phyloP scores from a whole-genome alignment of 2,113 vertebrate species.

The Peromyscus leucopus region DNA sequence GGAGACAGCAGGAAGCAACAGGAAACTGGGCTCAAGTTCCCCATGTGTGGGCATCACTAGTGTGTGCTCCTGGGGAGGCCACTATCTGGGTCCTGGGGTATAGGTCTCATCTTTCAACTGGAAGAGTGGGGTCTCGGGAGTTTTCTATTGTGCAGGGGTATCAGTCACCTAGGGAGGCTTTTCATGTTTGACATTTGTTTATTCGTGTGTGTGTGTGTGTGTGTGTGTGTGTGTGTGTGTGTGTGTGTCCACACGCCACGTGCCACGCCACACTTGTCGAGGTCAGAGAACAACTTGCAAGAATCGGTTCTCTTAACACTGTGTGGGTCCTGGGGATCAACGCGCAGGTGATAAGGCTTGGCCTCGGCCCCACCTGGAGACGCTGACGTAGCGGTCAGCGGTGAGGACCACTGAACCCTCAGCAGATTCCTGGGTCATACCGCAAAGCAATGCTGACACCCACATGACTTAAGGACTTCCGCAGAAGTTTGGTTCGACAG shows the following conservation, averaged over 20 bases:
- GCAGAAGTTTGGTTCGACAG: neutral
- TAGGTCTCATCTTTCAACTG: neutral
- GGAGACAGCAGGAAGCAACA: neutral
- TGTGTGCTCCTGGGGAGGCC: neutral
- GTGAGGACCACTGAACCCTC: no score
- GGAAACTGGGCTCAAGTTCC: neutral
- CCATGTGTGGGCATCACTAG: fast-evolving
- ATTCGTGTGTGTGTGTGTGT: neutral
- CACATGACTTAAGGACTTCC: neutral
- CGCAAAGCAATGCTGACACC: neutral
- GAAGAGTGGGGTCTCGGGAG: neutral
- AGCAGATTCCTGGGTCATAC: neutral
- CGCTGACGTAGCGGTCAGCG: fast-evolving
- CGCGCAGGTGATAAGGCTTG: neutral
- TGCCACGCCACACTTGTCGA: neutral
- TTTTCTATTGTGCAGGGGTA: neutral
- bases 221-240: neutral
- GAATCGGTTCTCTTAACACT: neutral
- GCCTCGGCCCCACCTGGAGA: neutral
- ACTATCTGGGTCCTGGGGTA: neutral
- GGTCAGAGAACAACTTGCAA: neutral
- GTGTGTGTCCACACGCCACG: neutral
- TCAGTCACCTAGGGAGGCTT: neutral
- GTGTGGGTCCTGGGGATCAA: neutral
- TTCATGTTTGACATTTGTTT: neutral